These are phyloP conservation scores for Acleris sparsana DNA, from an alignment of 2,888 invertebrate species.

Conservation along the genomic window DNA sequence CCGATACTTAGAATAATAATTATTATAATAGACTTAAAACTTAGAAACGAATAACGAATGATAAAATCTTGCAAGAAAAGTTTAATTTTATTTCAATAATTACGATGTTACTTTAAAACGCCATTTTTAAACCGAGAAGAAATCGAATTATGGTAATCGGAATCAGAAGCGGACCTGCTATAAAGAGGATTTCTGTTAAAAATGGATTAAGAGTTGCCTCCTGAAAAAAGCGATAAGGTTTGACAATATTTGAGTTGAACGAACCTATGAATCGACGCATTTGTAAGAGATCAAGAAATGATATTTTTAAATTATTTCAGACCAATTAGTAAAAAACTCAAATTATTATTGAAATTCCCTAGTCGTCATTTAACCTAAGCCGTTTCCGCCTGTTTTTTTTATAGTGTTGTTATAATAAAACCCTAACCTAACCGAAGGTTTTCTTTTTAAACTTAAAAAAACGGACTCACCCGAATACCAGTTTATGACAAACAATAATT, in stretches of 20 bases:
- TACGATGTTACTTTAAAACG: constrained; percentile 20
- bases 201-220: constrained; percentile 15
- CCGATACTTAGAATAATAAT: too few species aligned
- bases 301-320: too few species aligned
- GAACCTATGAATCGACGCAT: neutral
- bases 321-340: too few species aligned
- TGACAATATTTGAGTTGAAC: neutral
- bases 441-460: too few species aligned
- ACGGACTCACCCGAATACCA: too few species aligned
- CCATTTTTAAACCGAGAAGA: constrained; percentile 23
- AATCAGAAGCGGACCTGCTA: neutral
- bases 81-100: constrained; percentile 17
- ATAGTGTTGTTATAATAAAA: too few species aligned
- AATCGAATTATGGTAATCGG: constrained; percentile 33
- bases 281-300: too few species aligned
- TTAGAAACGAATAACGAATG: neutral
- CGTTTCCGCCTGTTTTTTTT: too few species aligned
- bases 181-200: constrained; percentile 16
- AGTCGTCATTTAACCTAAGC: too few species aligned
- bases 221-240: neutral
- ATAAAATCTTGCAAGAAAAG: constrained; percentile 5
- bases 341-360: too few species aligned
- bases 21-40: neutral
- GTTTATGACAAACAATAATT: too few species aligned
- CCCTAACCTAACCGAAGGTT: too few species aligned